phyloP scores from a whole-genome alignment of 2,113 vertebrate species.

The Lepidothrix coronata region DNA sequence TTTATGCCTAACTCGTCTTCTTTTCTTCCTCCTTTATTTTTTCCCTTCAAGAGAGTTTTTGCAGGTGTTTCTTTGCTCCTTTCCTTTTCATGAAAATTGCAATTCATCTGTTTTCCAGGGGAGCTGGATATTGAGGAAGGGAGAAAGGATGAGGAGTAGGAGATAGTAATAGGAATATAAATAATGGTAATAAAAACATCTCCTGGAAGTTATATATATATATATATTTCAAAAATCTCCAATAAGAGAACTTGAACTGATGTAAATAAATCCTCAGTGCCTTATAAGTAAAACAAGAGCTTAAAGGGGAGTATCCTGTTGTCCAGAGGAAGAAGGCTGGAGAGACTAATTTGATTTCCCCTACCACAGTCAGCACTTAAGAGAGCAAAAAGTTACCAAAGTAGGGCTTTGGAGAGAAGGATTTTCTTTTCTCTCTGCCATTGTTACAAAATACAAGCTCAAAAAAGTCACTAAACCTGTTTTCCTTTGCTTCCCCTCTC shows the following conservation, averaged over 20 bases:
- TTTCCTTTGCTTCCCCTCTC: neutral
- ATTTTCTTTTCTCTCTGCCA: neutral
- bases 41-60: neutral
- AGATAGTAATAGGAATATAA: neutral
- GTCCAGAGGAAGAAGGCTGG: neutral
- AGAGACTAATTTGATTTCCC: neutral
- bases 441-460: neutral
- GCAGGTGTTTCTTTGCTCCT: neutral
- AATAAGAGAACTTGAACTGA: neutral
- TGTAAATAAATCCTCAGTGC: neutral
- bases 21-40: neutral
- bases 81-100: neutral
- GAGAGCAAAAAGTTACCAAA: neutral
- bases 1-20: neutral
- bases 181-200: neutral
- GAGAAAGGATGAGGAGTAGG: neutral
- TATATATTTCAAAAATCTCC: neutral
- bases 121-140: neutral
- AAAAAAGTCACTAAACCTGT: neutral
- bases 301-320: neutral
- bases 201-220: neutral
- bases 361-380: neutral
- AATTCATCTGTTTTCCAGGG: neutral
- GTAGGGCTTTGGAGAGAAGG: neutral
- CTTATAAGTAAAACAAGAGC: neutral